These are phyloP conservation scores for Apocrypta bakeri DNA, from an alignment of 1,140 invertebrate species.

Conservation along the genomic window DNA sequence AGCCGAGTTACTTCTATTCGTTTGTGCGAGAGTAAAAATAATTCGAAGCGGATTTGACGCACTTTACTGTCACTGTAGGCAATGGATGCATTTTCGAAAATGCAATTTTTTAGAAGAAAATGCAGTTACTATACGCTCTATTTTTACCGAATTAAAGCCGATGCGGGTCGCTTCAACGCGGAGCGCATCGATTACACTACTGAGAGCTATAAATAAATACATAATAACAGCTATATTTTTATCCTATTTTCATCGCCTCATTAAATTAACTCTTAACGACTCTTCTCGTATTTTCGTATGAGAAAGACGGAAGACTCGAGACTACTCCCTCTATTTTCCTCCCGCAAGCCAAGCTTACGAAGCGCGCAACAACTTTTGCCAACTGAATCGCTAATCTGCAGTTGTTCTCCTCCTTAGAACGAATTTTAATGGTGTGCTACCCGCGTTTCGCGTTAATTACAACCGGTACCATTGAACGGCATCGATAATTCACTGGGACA, in stretches of 20 bases:
- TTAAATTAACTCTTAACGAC: background rate
- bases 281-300: background rate
- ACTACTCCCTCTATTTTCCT: no score
- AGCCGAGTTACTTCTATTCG: background rate
- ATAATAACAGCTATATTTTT: background rate
- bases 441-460: constrained; percentile 5
- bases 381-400: constrained; percentile 5
- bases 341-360: background rate
- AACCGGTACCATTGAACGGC: background rate
- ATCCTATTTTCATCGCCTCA: background rate
- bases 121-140: no score
- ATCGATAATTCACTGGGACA: no score
- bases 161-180: no score
- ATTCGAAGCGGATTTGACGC: background rate
- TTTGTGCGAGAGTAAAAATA: background rate
- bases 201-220: no score
- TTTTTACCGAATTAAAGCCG: no score
- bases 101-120: no score
- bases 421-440: constrained; percentile 21
- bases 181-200: no score
- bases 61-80: no score
- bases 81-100: no score
- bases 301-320: no score
- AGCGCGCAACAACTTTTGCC: constrained; percentile 8
- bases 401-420: background rate